Evolutionary conservation across 2,888 invertebrate species (phyloP), one percentile per base, ranked within the genome.

Genomic region (Phalangium opilio): DNA sequence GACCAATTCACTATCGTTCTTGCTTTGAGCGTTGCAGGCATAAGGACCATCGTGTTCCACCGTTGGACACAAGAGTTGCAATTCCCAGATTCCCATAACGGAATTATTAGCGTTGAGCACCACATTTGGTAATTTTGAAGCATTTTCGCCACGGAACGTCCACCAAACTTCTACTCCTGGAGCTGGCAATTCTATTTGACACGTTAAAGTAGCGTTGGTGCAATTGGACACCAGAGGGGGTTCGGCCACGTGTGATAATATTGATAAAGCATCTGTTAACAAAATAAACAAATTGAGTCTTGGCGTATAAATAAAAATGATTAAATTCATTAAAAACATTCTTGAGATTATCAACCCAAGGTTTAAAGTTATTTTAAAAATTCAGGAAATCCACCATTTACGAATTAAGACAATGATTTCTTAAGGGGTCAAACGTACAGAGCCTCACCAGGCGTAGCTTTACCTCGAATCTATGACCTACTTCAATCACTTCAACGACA

Each of bases 101-200:
- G 49, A 48, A 39, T 45, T 49, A 43, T 54, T 48, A 11, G 50
- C 44, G 18, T 47, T 43, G 7, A 56, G 41, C 11, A 50, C 49
- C 5, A 56, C 54, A 43, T 51, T 50, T 5, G 55, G 55, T 2
- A 57, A 45, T 34, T 57, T 56, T 8, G 55, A 53, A 15, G 56
- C 57, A 48, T 57, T 57, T 39, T 57, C 51, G n/a, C 54, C 54
- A 2, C 52, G 46, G 41, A 57, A 57, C 27, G 55, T 55, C 57
- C 57, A 57, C 52, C 54, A 57, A 14, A 57, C 55, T 15, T 54
- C 51, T 10, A 50, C 51, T 33, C 41, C 43, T 15, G 47, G 41
- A 4, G 47, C 47, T 17, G 20, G 44, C 3, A 43, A 45, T 19
- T 55, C 53, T 38, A 50, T 44, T 8, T 46, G 50, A 39, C 57